Evolutionary conservation across 2,888 invertebrate genomes (phyloP).

Genomic region (Drosophila algonquin): DNA sequence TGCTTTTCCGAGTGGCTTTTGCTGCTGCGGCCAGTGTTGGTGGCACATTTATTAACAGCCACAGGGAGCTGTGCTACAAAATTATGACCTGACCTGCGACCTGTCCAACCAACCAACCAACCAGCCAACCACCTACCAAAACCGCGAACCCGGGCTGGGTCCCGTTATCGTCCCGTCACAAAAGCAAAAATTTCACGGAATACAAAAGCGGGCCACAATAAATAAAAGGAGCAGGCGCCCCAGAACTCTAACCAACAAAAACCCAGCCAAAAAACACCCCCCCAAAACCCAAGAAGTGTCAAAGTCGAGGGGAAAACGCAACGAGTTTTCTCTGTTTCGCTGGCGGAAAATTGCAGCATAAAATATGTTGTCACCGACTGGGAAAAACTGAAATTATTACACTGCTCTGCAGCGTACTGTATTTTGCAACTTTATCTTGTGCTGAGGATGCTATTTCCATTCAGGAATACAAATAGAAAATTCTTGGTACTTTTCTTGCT

Average conservation of each 20-base stretch:
- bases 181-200: conserved; percentile 60
- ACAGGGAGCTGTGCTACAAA: conserved; percentile 38
- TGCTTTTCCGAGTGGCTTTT: conserved; percentile 11
- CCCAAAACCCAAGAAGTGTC: not conserved
- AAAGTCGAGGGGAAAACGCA: conserved; percentile 17
- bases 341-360: conserved; percentile 45
- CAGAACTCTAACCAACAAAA: not conserved
- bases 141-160: not conserved
- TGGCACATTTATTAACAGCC: conserved; percentile 56
- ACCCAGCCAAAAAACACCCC: no score
- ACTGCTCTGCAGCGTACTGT: conserved; percentile 12
- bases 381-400: conserved; percentile 41
- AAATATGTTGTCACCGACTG: conserved; percentile 43
- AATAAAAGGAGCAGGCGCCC: conserved; percentile 35
- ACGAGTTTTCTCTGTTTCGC: conserved; percentile 19
- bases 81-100: conserved; percentile 28
- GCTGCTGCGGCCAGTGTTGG: conserved; percentile 39
- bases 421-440: not conserved
- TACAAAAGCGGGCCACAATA: conserved; percentile 59
- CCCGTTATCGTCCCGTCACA: conserved; percentile 42
- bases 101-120: conserved; percentile 13
- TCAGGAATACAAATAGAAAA: not conserved
- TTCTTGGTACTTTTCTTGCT: not conserved
- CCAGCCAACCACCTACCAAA: conserved; percentile 8
- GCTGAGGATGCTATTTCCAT: conserved; percentile 5